Conservation (phyloP, 2,113 vertebrate genomes). For the Eclectus roratus region DNA sequence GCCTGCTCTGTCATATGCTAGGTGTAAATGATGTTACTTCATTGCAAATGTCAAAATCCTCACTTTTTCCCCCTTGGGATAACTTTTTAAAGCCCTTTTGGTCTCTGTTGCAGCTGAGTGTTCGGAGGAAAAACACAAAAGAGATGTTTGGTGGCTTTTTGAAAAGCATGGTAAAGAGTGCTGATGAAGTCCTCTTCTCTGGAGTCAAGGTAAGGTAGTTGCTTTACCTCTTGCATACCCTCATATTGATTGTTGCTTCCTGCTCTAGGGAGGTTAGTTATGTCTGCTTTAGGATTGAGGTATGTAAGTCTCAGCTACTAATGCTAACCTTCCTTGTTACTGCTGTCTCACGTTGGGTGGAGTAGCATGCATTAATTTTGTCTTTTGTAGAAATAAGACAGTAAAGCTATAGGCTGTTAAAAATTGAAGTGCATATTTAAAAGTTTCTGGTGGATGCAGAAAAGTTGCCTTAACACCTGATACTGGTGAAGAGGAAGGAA, state of each 20-base stretch:
- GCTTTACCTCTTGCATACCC: neutral
- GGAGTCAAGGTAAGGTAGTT: constrained; percentile 86
- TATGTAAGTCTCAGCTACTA: neutral
- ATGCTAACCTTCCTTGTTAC: neutral
- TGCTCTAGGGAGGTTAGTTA: neutral
- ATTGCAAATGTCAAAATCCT: neutral
- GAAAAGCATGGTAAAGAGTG: constrained; percentile 93
- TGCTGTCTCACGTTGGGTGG: neutral
- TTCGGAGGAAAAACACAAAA: constrained; percentile 95
- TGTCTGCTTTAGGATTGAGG: neutral
- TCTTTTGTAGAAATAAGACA: neutral
- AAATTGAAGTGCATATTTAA: neutral
- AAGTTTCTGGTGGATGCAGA: neutral
- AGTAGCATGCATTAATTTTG: neutral
- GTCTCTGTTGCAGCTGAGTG: constrained; percentile 81
- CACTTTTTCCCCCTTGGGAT: rapidly evolving
- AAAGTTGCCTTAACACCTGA: neutral
- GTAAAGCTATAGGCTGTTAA: neutral
- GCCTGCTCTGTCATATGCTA: neutral
- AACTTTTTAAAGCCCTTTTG: neutral
- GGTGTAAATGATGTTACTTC: neutral
- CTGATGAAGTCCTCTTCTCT: constrained; percentile 94
- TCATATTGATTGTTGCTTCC: neutral
- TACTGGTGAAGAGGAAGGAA: neutral
- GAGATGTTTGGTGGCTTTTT: constrained; percentile 98